Conservation (phyloP, 2,113 vertebrate species). For the Sturnira hondurensis region DNA sequence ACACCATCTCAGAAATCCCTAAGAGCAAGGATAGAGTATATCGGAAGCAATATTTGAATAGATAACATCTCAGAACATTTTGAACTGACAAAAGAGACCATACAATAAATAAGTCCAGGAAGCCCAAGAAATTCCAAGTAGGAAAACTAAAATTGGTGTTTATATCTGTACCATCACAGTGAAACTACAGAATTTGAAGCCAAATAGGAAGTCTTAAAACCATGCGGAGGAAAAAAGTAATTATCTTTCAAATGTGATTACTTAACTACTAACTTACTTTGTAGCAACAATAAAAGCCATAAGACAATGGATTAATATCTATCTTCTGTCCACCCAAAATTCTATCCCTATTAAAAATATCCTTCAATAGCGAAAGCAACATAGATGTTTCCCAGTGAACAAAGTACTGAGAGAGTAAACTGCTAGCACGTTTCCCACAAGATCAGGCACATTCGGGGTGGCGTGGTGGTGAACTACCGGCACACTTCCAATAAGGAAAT, state of each 20-base stretch:
- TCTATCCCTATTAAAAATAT: neutral
- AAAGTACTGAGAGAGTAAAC: neutral
- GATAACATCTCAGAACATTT: neutral
- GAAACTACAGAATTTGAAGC: neutral
- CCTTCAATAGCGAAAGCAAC: neutral
- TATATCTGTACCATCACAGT: neutral
- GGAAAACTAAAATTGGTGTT: neutral
- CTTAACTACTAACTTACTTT: neutral
- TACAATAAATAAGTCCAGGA: neutral
- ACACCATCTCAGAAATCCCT: neutral
- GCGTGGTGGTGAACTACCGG: neutral
- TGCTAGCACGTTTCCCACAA: neutral
- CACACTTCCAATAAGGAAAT: neutral
- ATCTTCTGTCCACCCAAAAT: neutral
- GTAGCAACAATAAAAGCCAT: neutral
- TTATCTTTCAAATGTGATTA: neutral
- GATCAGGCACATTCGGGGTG: too few species aligned
- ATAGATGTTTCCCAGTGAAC: neutral
- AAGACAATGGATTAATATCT: neutral
- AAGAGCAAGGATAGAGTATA: neutral
- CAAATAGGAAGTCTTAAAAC: neutral
- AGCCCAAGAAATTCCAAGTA: neutral
- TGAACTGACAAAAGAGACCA: neutral
- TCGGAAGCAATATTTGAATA: neutral
- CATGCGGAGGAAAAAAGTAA: neutral